phyloP scores from a whole-genome alignment of 2,113 vertebrate genomes.

The Pterocles burchelli region DNA sequence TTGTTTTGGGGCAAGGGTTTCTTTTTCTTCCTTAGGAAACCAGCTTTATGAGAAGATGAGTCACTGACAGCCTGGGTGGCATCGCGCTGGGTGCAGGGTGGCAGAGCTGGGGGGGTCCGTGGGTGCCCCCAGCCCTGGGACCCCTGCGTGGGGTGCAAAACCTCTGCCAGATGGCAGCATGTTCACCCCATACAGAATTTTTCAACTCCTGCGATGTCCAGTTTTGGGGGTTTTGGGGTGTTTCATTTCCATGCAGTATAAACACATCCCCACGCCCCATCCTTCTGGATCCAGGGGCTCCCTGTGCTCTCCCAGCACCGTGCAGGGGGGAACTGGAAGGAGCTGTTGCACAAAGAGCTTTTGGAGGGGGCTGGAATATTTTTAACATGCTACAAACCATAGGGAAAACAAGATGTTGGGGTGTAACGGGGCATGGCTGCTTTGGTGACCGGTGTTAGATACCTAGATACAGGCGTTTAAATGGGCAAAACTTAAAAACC shows the following conservation, averaged over 20 bases:
- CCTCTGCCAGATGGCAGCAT: background rate
- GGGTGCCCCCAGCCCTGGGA: background rate
- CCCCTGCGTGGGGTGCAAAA: too few species aligned
- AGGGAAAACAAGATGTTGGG: too few species aligned
- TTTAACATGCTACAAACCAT: too few species aligned
- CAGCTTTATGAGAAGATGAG: background rate
- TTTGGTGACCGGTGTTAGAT: background rate
- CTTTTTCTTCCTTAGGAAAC: background rate
- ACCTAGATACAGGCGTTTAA: background rate
- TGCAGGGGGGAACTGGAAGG: background rate
- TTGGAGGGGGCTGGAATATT: background rate
- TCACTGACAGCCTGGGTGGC: slow-evolving; percentile 39
- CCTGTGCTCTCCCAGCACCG: background rate
- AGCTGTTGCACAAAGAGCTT: rapidly evolving
- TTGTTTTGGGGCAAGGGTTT: background rate
- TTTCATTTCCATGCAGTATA: background rate
- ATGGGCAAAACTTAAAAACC: background rate
- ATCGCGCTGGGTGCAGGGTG: rapidly evolving
- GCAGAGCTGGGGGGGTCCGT: background rate
- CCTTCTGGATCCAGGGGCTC: background rate
- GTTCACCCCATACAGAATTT: background rate
- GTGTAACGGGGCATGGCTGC: background rate
- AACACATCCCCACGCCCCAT: rapidly evolving
- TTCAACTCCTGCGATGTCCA: too few species aligned
- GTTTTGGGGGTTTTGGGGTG: rapidly evolving